Evolutionary conservation across 64 coral and sea anemone species (phyloP), one percentile per base, ranked within the genome.

Genomic region (Exaiptasia diaphana): DNA sequence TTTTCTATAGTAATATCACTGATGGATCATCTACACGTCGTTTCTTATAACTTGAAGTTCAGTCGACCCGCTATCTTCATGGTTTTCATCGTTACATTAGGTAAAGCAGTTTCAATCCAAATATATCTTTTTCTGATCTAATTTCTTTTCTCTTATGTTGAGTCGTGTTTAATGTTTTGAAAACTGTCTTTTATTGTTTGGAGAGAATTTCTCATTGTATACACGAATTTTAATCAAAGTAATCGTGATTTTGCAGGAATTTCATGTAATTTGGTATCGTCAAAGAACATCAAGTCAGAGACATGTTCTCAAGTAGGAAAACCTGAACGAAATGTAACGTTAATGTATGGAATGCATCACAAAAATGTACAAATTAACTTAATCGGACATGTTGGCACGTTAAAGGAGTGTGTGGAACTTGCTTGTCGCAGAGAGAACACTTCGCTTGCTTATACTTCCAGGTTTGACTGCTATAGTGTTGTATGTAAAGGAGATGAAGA

Each of bases 261-360:
- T 65, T 65, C 6, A 20, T 65, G 29, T 17, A 37, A 11, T 65
- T 15, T 33, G 3, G 12, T 65, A 35, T 33, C 61, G 32, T 65
- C 61, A 35, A 65, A 12, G 38, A 65, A n/a, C 31, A 65, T 33
- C 13, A 23, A 20, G 53, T 23, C 20, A 18, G 61, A 35, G 18
- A 35, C 61, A 32, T 65, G 61, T 8, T 65, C 13, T 24, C 69
- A 73, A 73, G 23, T 43, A 20, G 69, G 69, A 37, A 40, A 4
- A 15, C 69, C 69, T 28, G 69, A 73, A 25, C 40, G 7, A 73
- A 73, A 73, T 32, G 69, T 73, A 18, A 73, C 69, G 1, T 17
- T 73, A 12, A 73, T 73, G 69, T 73, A 73, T 27, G 69, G 69
- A 14, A 23, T 73, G 69, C 36, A 73, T 14, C 28, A 49, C 69